Evolutionary conservation across 2,797 vertebrate species (phyloP).

Genomic region (Gymnocypris eckloni): DNA sequence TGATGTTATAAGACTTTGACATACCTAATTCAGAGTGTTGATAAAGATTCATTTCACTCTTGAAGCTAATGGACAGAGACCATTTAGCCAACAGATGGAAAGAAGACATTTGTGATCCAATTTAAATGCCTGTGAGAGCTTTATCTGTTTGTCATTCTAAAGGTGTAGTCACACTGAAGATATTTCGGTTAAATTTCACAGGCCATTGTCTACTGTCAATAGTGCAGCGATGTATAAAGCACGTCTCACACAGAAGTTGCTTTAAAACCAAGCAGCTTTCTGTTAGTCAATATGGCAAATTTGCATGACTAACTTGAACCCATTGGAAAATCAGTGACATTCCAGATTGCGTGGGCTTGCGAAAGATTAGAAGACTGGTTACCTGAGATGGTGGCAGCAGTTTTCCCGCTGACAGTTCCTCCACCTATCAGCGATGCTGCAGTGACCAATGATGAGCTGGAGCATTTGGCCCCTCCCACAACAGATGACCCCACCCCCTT

Average conservation of each 20-base stretch:
- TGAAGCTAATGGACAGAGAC: slow-evolving; percentile 7
- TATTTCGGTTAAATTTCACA: neutral
- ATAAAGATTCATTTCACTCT: neutral
- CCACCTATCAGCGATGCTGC: slow-evolving; percentile 71
- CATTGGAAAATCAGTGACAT: neutral
- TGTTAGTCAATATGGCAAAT: neutral
- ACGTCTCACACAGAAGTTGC: neutral
- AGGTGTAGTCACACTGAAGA: neutral
- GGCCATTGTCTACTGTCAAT: neutral
- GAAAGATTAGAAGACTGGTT: neutral
- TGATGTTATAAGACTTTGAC: neutral
- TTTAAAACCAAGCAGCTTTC: neutral
- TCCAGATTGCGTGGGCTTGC: neutral
- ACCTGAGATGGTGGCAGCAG: slow-evolving; percentile 78
- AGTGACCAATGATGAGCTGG: slow-evolving; percentile 72
- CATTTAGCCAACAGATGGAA: neutral
- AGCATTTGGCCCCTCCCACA: slow-evolving; percentile 71
- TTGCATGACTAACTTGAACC: too few species aligned
- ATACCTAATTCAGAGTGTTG: neutral
- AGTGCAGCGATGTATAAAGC: neutral
- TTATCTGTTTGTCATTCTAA: neutral
- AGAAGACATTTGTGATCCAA: neutral
- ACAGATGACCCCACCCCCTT: slow-evolving; percentile 70
- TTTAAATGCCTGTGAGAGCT: neutral
- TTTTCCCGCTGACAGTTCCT: slow-evolving; percentile 72